A percentile compares a stretch with the other conserved stretches of the same genome.
phyloP scores from a whole-genome alignment of 2,797 vertebrate genomes.

The Manis crassicaudata region DNA sequence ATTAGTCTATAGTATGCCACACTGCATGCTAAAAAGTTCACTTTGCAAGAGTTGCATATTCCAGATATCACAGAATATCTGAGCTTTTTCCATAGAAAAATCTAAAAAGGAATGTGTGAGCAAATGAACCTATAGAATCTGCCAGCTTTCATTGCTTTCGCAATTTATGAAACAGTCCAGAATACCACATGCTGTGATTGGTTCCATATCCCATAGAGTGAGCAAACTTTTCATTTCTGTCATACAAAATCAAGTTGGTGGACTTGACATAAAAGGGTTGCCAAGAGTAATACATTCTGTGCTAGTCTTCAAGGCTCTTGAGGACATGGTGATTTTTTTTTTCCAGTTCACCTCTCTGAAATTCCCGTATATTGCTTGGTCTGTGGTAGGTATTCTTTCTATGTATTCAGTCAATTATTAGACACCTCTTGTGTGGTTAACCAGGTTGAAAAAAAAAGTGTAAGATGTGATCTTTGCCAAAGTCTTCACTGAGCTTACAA shows the following conservation, averaged over 20 bases:
- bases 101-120: not conserved
- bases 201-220: not conserved
- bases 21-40: not conserved
- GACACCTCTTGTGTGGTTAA: slow-evolving; percentile 25
- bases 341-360: not conserved
- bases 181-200: not conserved
- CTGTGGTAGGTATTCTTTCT: not conserved
- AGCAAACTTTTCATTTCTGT: not conserved
- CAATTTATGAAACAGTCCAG: not conserved
- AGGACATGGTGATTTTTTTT: not conserved
- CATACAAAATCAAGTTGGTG: not conserved
- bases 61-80: not conserved
- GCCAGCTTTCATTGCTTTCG: not conserved
- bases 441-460: not conserved
- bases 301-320: not conserved
- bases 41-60: not conserved
- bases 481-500: not conserved
- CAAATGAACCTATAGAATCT: not conserved
- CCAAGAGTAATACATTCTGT: not conserved
- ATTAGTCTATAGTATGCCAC: not conserved
- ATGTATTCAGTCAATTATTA: slow-evolving; percentile 36
- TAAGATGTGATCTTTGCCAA: not conserved
- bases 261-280: not conserved
- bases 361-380: not conserved
- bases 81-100: not conserved